Conservation (phyloP, 2,888 invertebrate genomes). For the Conops quadrifasciatus region DNA sequence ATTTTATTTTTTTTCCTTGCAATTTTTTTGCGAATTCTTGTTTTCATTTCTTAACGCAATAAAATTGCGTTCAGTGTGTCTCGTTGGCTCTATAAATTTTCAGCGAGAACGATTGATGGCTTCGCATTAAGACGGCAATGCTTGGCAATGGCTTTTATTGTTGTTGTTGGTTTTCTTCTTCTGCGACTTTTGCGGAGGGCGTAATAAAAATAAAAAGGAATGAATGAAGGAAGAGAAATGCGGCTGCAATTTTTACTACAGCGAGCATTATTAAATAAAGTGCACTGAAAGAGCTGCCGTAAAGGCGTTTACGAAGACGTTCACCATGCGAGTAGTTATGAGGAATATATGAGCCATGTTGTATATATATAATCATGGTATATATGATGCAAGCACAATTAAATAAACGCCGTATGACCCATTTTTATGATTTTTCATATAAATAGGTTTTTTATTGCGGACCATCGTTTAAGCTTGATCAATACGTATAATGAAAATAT, state of each 20-base stretch:
- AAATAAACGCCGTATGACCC: too few relatives aligned
- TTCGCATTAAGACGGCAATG: constrained; percentile 3
- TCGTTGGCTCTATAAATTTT: constrained; percentile 22
- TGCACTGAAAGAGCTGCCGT: not conserved
- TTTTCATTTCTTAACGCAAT: not conserved
- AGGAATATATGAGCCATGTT: too few relatives aligned
- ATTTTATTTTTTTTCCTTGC: not conserved
- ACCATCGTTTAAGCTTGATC: too few relatives aligned
- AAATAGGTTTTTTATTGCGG: too few relatives aligned
- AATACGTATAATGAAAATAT: too few relatives aligned
- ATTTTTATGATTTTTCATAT: too few relatives aligned
- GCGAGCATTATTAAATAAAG: constrained; percentile 1
- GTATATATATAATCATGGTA: not conserved
- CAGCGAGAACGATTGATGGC: constrained; percentile 31
- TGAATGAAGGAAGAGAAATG: not conserved
- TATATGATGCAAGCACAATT: not conserved
- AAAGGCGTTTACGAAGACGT: too few relatives aligned
- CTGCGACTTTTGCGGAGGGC: not conserved
- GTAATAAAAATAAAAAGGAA: not conserved
- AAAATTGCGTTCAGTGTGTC: constrained; percentile 12
- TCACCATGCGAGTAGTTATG: too few relatives aligned
- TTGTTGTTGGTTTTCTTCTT: not conserved
- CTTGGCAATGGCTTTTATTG: not conserved
- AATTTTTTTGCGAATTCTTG: not conserved
- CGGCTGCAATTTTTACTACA: constrained; percentile 1